Percentiles rank a stretch among this genome's conserved stretches.
Conservation (phyloP, 2,797 vertebrate species). For the Gobio occitaniae region DNA sequence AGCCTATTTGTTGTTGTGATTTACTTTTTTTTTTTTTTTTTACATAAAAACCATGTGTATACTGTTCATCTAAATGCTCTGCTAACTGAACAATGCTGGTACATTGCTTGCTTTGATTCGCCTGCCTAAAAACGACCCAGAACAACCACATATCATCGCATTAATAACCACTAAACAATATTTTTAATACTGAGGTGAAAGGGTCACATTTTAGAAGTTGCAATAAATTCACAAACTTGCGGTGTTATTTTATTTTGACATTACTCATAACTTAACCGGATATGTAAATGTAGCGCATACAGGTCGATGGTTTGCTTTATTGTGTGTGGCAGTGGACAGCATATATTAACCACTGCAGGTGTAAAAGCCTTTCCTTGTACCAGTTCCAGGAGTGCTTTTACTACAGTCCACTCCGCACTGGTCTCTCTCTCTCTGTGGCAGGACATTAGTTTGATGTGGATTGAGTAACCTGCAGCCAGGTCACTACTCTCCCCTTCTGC, state of each 20-base stretch:
- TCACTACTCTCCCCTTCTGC: neutral
- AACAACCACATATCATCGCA: neutral
- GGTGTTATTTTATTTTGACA: neutral
- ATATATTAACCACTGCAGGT: conserved; percentile 70
- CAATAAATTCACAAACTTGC: conserved; percentile 1
- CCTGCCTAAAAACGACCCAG: neutral
- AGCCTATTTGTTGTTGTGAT: neutral
- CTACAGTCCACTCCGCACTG: conserved; percentile 47
- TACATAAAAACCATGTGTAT: too few relatives aligned
- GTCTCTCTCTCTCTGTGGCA: conserved; percentile 40
- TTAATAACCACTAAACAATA: neutral
- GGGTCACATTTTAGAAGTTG: neutral
- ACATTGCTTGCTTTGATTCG: neutral
- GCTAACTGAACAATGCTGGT: neutral
- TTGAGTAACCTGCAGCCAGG: conserved; percentile 42
- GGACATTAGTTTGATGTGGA: conserved; percentile 68
- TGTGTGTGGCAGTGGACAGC: conserved; percentile 18
- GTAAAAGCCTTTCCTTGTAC: conserved; percentile 74
- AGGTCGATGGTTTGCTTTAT: conserved; percentile 34
- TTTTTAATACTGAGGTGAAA: neutral
- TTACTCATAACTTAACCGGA: neutral
- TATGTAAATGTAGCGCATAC: conserved; percentile 10
- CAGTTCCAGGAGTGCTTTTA: conserved; percentile 80
- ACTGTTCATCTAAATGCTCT: neutral
- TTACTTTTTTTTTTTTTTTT: neutral